Evolutionary conservation across 2,888 invertebrate species (phyloP).

Genomic region (Sphecodes monilicornis): DNA sequence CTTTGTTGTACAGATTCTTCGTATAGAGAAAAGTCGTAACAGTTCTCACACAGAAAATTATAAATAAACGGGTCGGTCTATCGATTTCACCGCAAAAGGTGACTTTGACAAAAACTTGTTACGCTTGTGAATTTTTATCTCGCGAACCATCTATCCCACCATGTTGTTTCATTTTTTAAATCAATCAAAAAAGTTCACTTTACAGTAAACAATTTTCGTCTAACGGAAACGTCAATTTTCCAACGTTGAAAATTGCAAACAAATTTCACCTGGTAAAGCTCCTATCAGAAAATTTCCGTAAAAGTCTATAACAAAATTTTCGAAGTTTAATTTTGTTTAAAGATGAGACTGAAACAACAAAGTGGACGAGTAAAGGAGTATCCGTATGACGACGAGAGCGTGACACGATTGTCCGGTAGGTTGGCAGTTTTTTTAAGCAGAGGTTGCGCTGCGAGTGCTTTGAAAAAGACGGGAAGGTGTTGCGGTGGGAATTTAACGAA

Average conservation of each 20-base stretch:
- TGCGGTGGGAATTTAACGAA: conserved; percentile 24
- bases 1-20: too few relatives aligned
- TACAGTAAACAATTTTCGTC: not conserved
- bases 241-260: not conserved
- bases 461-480: conserved; percentile 1
- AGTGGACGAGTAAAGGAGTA: not conserved
- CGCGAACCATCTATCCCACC: not conserved
- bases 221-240: not conserved
- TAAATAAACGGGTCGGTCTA: not conserved
- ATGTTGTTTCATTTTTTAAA: not conserved
- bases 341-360: not conserved
- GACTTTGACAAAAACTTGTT: too few relatives aligned
- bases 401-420: not conserved
- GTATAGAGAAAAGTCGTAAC: too few relatives aligned
- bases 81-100: not conserved
- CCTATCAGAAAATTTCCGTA: not conserved
- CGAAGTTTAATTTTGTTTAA: not conserved
- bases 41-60: not conserved
- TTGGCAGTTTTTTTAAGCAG: not conserved
- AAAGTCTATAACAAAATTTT: not conserved
- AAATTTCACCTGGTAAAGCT: not conserved
- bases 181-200: not conserved
- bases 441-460: not conserved
- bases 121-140: not conserved
- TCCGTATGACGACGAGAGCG: not conserved